phyloP scores from a whole-genome alignment of 92 coral and sea anemone species.

The Siderastrea siderea region DNA sequence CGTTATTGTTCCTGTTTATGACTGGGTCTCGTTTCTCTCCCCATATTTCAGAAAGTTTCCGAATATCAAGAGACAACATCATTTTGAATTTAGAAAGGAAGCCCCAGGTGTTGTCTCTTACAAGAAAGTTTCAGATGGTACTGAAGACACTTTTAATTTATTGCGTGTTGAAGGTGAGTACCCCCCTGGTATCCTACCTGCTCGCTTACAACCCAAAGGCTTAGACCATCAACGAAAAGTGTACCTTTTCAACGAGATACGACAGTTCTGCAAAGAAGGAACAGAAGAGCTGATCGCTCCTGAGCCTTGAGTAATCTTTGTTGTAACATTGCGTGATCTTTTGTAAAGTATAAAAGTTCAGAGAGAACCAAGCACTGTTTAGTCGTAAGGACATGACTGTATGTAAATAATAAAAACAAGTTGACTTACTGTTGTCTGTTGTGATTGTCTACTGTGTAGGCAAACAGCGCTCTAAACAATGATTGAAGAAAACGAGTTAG shows the following conservation, averaged over 20 bases:
- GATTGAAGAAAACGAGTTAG: too few species aligned
- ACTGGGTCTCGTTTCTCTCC: conserved; percentile 45
- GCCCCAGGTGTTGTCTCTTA: conserved; percentile 14
- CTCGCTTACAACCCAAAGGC: conserved; percentile 19
- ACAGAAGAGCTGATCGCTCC: conserved; percentile 56
- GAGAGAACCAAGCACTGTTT: too few species aligned
- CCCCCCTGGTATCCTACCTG: conserved; percentile 12
- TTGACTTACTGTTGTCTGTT: too few species aligned
- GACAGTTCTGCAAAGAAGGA: conserved; percentile 42
- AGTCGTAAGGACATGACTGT: too few species aligned
- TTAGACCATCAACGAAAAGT: conserved; percentile 10
- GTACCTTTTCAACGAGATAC: conserved; percentile 39
- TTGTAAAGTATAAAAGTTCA: too few species aligned
- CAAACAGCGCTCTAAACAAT: too few species aligned
- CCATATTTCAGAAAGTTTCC: conserved; percentile 28
- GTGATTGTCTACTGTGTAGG: too few species aligned
- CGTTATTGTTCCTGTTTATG: conserved; percentile 27
- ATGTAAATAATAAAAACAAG: too few species aligned
- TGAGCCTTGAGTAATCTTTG: not conserved
- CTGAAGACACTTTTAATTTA: conserved; percentile 14
- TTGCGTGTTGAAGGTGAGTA: not conserved
- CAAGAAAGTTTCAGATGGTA: conserved; percentile 25
- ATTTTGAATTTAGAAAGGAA: conserved; percentile 28
- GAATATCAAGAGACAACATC: conserved; percentile 44
- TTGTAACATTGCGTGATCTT: too few species aligned